These are phyloP conservation scores for Holothuria leucospilota DNA, from an alignment of 53 echinoderm and acorn worm genomes.

Conservation along the genomic window DNA sequence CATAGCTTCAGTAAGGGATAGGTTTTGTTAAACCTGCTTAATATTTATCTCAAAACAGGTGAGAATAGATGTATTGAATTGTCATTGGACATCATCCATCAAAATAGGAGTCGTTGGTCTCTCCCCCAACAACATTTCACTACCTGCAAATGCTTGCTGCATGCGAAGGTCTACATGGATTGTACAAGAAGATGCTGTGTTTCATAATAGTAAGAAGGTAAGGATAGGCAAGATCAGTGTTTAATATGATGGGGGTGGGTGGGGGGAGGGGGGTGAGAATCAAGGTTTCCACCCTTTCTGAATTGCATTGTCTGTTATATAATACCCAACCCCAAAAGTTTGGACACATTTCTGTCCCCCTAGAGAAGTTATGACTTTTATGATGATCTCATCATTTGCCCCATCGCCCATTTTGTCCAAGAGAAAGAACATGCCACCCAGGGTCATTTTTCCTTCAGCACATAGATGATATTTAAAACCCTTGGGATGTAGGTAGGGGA, in stretches of 20 bases:
- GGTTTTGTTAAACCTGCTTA: no score
- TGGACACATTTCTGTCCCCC: no score
- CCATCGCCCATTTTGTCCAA: no score
- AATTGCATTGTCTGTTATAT: not conserved
- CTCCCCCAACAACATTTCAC: constrained; percentile 78
- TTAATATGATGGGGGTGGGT: not conserved
- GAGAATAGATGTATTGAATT: constrained; percentile 78
- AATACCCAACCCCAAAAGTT: no score
- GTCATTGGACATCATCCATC: constrained; percentile 92
- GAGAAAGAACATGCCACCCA: no score
- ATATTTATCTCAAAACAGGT: constrained; percentile 52
- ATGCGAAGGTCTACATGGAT: constrained; percentile 92
- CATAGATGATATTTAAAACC: no score
- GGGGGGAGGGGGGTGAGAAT: no score
- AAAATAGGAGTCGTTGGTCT: constrained; percentile 88
- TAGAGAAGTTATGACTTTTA: no score
- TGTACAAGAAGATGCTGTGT: constrained; percentile 84
- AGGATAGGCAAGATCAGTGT: not conserved
- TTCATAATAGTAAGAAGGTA: constrained; percentile 94
- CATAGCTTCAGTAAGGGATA: no score
- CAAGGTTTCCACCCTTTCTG: not conserved
- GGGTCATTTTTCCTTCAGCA: no score
- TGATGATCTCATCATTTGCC: no score
- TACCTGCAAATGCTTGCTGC: constrained; percentile 82
- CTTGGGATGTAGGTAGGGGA: no score